phyloP scores from a whole-genome alignment of 2,113 vertebrate species.

The Oreocharis arfaki region DNA sequence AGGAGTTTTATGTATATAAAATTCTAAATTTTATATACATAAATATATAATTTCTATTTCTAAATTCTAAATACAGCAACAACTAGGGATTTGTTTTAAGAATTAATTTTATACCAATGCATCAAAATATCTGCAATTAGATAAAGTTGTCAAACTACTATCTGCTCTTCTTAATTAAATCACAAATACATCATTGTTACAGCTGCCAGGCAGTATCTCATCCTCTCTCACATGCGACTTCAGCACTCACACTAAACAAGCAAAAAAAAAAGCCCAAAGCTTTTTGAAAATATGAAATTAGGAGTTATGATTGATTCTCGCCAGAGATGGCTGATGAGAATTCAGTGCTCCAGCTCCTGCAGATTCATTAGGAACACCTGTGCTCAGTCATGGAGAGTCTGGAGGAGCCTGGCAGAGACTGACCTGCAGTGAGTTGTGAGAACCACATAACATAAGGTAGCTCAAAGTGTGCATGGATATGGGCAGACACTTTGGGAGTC shows the following conservation, averaged over 20 bases:
- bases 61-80: neutral
- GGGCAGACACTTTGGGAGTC: neutral
- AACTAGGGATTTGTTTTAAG: neutral
- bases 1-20: neutral
- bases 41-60: too few species aligned
- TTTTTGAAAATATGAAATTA: neutral
- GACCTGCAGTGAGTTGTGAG: neutral
- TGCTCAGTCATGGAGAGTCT: neutral
- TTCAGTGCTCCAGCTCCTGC: neutral
- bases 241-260: neutral
- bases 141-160: neutral
- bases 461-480: neutral
- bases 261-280: neutral
- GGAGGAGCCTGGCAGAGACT: neutral
- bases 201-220: neutral
- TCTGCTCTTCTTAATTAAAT: neutral
- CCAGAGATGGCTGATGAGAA: neutral
- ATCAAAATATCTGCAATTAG: neutral
- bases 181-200: neutral
- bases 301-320: neutral
- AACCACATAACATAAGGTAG: neutral
- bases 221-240: neutral
- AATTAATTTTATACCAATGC: neutral
- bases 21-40: too few species aligned
- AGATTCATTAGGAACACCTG: neutral